These are phyloP conservation scores for Drosophila limbata DNA, from an alignment of 2,888 invertebrate genomes.

Conservation along the genomic window DNA sequence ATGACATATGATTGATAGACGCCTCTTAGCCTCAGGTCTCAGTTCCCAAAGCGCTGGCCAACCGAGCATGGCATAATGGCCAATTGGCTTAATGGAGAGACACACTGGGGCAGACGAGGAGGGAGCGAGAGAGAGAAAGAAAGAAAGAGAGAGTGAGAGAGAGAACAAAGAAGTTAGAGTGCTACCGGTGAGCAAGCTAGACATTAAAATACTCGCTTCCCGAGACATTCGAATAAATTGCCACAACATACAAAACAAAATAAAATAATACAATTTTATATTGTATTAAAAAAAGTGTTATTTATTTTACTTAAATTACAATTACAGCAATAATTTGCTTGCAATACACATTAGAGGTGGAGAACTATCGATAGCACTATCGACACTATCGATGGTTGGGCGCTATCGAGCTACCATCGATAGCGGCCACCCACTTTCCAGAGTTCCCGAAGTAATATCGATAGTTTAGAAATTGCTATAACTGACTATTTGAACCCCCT, in stretches of 20 bases:
- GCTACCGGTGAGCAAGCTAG: not conserved
- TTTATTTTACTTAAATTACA: too few species aligned
- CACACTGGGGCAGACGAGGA: not conserved
- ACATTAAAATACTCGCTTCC: not conserved
- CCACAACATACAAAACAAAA: not conserved
- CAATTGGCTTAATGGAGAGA: slow-evolving; percentile 51
- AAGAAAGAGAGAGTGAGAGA: not conserved
- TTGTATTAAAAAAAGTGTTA: too few species aligned
- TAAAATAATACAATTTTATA: not conserved
- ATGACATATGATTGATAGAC: slow-evolving; percentile 60
- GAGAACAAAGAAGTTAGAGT: not conserved
- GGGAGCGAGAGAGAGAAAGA: not conserved
- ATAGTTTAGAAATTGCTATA: too few species aligned
- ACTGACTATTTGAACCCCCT: too few species aligned
- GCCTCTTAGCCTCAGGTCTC: slow-evolving; percentile 21
- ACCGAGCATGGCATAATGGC: slow-evolving; percentile 53
- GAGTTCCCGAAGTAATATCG: too few species aligned
- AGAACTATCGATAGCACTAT: too few species aligned
- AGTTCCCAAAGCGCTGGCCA: slow-evolving; percentile 18
- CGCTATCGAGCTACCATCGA: too few species aligned
- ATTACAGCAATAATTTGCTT: too few species aligned
- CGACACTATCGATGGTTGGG: too few species aligned
- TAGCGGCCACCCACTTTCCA: too few species aligned
- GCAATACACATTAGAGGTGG: too few species aligned
- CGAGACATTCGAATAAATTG: not conserved